These are phyloP conservation scores for Zootoca vivipara DNA, from an alignment of 2,113 vertebrate species.

Conservation along the genomic window DNA sequence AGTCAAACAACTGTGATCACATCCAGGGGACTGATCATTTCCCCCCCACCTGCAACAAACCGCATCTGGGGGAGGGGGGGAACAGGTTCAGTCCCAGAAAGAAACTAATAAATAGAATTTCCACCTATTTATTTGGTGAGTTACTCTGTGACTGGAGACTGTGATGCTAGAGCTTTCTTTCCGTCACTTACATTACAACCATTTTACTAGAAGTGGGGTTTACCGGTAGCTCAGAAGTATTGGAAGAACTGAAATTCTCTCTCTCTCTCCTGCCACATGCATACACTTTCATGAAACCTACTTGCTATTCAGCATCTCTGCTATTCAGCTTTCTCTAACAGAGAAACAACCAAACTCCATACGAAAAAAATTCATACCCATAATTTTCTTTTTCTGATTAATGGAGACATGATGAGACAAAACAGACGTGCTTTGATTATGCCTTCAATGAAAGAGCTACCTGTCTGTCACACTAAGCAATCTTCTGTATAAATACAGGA, in stretches of 20 bases:
- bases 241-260: slow-evolving; percentile 2
- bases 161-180: slow-evolving; percentile 31
- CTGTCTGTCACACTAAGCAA: slow-evolving; percentile 50
- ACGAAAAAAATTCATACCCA: slow-evolving; percentile 23
- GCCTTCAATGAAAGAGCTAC: slow-evolving; percentile 51
- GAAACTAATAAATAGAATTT: slow-evolving; percentile 40
- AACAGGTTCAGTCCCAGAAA: slow-evolving; percentile 17
- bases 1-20: slow-evolving; percentile 31
- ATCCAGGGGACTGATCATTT: slow-evolving; percentile 31
- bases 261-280: background rate
- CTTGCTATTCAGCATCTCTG: slow-evolving; percentile 31
- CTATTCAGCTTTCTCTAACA: background rate
- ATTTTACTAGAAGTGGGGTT: slow-evolving; percentile 11
- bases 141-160: slow-evolving; percentile 24
- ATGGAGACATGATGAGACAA: slow-evolving; percentile 41
- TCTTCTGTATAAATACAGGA: slow-evolving; percentile 47
- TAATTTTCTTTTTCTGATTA: slow-evolving; percentile 56
- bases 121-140: slow-evolving; percentile 31
- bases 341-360: background rate
- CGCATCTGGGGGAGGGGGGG: background rate
- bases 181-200: background rate
- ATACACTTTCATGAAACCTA: background rate
- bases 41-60: background rate
- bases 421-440: slow-evolving; percentile 50
- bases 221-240: slow-evolving; percentile 38